These are phyloP conservation scores for Hoplias malabaricus DNA, from an alignment of 2,113 vertebrate species.

Conservation along the genomic window DNA sequence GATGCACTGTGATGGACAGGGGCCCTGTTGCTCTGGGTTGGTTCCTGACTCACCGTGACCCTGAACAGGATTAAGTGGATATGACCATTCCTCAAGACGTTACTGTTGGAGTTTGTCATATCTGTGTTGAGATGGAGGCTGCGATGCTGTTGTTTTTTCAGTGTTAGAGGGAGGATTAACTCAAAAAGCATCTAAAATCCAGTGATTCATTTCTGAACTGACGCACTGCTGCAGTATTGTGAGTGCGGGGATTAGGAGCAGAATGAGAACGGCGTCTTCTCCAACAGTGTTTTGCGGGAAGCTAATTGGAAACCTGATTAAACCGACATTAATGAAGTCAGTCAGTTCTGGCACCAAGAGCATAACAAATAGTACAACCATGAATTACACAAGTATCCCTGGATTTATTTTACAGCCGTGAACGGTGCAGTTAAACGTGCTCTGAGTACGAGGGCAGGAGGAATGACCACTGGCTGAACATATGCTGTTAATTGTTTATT, in stretches of 20 bases:
- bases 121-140: background rate
- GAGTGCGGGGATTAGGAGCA: background rate
- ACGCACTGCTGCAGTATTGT: background rate
- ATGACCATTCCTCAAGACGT: too few relatives aligned
- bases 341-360: background rate
- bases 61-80: too few relatives aligned
- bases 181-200: background rate
- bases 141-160: background rate
- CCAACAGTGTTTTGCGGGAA: background rate
- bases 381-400: background rate
- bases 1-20: too few relatives aligned
- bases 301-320: constrained; percentile 16
- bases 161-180: background rate
- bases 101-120: too few relatives aligned
- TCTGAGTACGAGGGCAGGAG: background rate
- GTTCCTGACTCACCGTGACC: too few relatives aligned
- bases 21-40: too few relatives aligned
- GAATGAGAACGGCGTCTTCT: background rate
- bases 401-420: background rate
- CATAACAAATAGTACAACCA: background rate
- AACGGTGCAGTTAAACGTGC: background rate
- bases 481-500: background rate
- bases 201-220: background rate
- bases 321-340: constrained; percentile 6
- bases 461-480: background rate